phyloP scores from a whole-genome alignment of 2,888 invertebrate genomes.

The Coleophora flavipennella region DNA sequence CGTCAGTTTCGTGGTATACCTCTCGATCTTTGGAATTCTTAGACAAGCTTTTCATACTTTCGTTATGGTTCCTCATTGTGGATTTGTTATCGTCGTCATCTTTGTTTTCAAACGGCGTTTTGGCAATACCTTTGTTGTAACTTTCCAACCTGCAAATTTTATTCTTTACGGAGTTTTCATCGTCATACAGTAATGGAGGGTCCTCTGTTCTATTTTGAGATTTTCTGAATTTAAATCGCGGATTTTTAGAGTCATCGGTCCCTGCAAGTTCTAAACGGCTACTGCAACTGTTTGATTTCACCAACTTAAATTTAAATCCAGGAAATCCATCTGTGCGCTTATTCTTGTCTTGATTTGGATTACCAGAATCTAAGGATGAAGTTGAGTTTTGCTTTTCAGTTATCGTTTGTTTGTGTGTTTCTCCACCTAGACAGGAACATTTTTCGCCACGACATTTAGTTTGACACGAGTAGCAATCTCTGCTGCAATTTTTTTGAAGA shows the following conservation, averaged over 20 bases:
- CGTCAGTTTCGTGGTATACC: constrained; percentile 20
- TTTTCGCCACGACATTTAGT: constrained; percentile 62
- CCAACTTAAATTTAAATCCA: constrained; percentile 84
- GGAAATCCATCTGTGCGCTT: constrained; percentile 59
- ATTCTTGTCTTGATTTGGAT: constrained; percentile 36
- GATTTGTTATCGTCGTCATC: constrained; percentile 37
- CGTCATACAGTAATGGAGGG: constrained; percentile 55
- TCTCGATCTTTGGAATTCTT: constrained; percentile 17
- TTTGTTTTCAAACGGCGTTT: constrained; percentile 58
- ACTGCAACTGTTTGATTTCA: constrained; percentile 90
- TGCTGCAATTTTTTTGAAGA: constrained; percentile 63
- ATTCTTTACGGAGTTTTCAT: constrained; percentile 66
- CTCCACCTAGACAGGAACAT: constrained; percentile 62
- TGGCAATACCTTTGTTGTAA: constrained; percentile 59
- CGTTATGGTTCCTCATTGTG: constrained; percentile 22
- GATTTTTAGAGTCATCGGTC: constrained; percentile 69
- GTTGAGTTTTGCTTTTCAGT: constrained; percentile 36
- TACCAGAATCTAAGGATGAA: constrained; percentile 28
- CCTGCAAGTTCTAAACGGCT: constrained; percentile 86
- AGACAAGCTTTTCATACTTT: constrained; percentile 20
- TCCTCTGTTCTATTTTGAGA: constrained; percentile 49
- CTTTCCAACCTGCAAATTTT: constrained; percentile 66
- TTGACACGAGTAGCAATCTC: constrained; percentile 65
- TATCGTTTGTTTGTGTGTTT: constrained; percentile 49
- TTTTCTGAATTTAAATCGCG: constrained; percentile 54